Base-by-base conservation (phyloP, 2,113 vertebrate species). In the Ophiodon elongatus region DNA sequence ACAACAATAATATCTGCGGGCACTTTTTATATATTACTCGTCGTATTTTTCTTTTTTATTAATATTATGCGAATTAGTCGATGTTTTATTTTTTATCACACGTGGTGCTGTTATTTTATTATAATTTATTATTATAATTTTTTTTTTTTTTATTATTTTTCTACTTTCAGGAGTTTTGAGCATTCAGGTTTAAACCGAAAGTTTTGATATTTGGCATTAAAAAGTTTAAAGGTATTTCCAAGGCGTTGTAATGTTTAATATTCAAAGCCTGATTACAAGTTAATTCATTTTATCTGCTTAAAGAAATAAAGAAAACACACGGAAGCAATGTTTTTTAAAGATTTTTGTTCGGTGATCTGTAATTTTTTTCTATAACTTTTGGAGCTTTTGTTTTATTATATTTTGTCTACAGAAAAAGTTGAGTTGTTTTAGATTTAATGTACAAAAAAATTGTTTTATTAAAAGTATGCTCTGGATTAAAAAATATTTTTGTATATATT, bases 1-100 rank as follows among this genome's bases (percentile, higher is more conserved):
- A 76, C 29, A 78, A 79, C 84, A 81, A 57, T 43, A 63, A 59
- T 29, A 59, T 57, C 62, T 33, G 29, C 25, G 37, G 52, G 69
- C 9, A 66, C 73, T 86, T 74, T 43, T 64, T 11, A 37, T 33
- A 33, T 0, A 11, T 6, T 1, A n/a, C 43, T 25, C 8, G 10
- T 25, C 0, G 52, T 25, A 13, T 11, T 25, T 13, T 56, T 1
- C 0, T 67, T 10, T 57, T 10, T 57, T 57, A 8, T 72, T n/a
- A 1, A 64, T 3, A 13, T 13, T 6, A 50, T 21, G 47, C 47
- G 47, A 21, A 50, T 4, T 1, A 50, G 47, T 15, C 43, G 43
- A 45, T 45, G 43, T 45, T 45, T 13, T 45, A 15, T 45, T 14
- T 15, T 45, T 10, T 43, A 43, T 14, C 43, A 45, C 13, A 45